Percentiles rank a stretch among this genome's conserved stretches.
phyloP scores from a whole-genome alignment of 1,140 invertebrate genomes.

The Cydia fagiglandana region DNA sequence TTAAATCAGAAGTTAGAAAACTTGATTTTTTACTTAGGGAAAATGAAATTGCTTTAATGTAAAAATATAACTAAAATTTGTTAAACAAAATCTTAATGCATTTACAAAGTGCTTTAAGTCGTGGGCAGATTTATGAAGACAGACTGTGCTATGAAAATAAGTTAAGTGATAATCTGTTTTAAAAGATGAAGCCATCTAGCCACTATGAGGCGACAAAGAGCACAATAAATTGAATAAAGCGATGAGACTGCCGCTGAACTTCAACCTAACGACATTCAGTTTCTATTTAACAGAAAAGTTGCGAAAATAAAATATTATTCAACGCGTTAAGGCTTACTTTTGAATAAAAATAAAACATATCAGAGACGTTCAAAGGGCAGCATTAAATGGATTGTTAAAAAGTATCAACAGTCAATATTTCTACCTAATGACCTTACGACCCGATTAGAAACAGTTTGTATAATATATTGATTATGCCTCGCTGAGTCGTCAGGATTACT shows the following conservation, averaged over 20 bases:
- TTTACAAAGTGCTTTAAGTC: not conserved
- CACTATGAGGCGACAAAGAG: not conserved
- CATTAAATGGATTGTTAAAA: not conserved
- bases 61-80: not conserved
- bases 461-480: constrained; percentile 10
- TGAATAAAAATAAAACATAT: not conserved
- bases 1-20: not conserved
- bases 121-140: not conserved
- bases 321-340: not conserved
- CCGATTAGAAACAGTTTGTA: constrained; percentile 10
- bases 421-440: constrained; percentile 5
- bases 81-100: not conserved
- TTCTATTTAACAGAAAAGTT: not conserved
- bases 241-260: not conserved
- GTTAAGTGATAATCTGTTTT: not conserved
- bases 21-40: not conserved
- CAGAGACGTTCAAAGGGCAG: not conserved
- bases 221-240: constrained; percentile 4
- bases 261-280: not conserved
- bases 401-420: constrained; percentile 16
- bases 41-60: not conserved
- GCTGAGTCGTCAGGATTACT: constrained; percentile 35
- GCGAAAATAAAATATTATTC: not conserved
- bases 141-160: not conserved
- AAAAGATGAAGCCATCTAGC: not conserved